phyloP scores from a whole-genome alignment of 2,797 vertebrate genomes.

The Lemur catta region DNA sequence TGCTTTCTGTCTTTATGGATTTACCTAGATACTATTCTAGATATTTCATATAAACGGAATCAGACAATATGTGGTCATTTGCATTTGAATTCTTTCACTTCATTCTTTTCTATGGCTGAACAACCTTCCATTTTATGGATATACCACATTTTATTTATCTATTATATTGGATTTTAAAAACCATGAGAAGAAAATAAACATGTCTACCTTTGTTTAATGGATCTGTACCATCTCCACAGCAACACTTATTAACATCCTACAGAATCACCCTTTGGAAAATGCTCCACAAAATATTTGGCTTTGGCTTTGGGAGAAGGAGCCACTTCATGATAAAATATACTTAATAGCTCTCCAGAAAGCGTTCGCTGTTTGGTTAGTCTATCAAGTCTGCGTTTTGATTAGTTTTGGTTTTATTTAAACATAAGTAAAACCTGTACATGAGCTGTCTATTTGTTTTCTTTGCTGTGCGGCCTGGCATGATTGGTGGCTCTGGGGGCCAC shows the following conservation, averaged over 20 bases:
- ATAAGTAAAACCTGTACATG: too few relatives aligned
- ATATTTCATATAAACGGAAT: too few relatives aligned
- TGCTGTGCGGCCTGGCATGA: too few relatives aligned
- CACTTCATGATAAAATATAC: not conserved
- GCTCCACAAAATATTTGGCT: not conserved
- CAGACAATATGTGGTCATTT: too few relatives aligned
- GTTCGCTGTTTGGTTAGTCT: not conserved
- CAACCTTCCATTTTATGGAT: too few relatives aligned
- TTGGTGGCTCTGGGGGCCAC: too few relatives aligned
- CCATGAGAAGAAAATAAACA: conserved; percentile 1
- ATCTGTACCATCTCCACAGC: not conserved
- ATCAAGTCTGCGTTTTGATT: not conserved
- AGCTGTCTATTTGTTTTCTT: too few relatives aligned
- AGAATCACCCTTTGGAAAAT: not conserved
- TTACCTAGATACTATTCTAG: too few relatives aligned
- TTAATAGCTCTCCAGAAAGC: not conserved
- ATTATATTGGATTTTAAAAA: not conserved
- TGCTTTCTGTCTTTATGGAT: too few relatives aligned
- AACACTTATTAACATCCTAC: not conserved
- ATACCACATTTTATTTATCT: too few relatives aligned
- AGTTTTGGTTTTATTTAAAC: not conserved
- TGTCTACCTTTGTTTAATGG: not conserved
- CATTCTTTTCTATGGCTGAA: too few relatives aligned
- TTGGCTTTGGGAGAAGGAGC: not conserved
- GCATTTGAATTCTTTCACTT: too few relatives aligned